phyloP scores from a whole-genome alignment of 2,113 vertebrate species.

The Ictidomys tridecemlineatus region DNA sequence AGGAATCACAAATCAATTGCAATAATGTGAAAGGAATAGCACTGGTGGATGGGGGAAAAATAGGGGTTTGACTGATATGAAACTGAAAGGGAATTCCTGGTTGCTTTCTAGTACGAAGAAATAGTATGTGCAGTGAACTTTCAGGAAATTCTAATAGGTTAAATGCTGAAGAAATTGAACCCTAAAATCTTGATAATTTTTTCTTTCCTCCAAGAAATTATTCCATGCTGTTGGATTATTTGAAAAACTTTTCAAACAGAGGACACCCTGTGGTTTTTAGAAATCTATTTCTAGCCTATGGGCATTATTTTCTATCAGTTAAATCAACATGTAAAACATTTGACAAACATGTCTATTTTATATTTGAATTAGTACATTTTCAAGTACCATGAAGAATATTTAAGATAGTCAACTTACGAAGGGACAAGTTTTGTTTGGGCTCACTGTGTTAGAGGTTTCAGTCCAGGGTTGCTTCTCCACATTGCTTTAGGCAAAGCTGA shows the following conservation, averaged over 20 bases:
- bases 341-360: not conserved
- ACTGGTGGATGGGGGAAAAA: not conserved
- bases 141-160: not conserved
- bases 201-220: not conserved
- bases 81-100: not conserved
- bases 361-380: not conserved
- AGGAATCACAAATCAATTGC: not conserved
- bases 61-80: not conserved
- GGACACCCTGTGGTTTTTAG: not conserved
- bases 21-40: not conserved
- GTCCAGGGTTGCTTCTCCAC: not conserved
- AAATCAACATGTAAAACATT: not conserved
- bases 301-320: slow-evolving; percentile 2
- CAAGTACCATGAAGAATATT: not conserved
- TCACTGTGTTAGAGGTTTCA: not conserved
- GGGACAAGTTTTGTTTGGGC: not conserved
- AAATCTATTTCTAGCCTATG: not conserved
- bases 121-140: not conserved
- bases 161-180: not conserved
- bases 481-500: not conserved
- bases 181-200: not conserved
- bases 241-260: not conserved
- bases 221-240: not conserved
- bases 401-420: not conserved
- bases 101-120: not conserved